These are phyloP conservation scores for Syngnathus typhle DNA, from an alignment of 2,113 vertebrate genomes.

Conservation along the genomic window DNA sequence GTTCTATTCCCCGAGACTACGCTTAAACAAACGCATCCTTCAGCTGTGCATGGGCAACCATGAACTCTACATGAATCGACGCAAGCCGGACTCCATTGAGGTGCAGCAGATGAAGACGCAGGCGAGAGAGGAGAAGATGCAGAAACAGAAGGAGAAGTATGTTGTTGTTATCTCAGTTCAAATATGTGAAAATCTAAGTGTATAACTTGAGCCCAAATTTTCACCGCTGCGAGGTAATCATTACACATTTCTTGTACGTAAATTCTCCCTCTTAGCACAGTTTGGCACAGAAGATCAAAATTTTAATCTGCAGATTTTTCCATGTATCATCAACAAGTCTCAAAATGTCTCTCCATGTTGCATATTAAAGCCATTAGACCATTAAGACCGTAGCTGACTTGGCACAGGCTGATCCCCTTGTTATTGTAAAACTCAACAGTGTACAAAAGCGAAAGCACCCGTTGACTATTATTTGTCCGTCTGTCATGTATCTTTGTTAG, in stretches of 20 bases:
- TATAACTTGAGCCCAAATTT: not conserved
- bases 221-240: not conserved
- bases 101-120: slow-evolving; percentile 98
- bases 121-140: slow-evolving; percentile 89
- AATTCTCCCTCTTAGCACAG: not conserved
- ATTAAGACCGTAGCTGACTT: not conserved
- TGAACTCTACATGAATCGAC: slow-evolving; percentile 91
- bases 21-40: slow-evolving; percentile 95
- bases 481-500: slow-evolving; percentile 25
- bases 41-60: slow-evolving; percentile 98
- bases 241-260: not conserved
- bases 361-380: not conserved
- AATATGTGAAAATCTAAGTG: not conserved
- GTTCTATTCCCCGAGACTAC: slow-evolving; percentile 88
- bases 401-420: not conserved
- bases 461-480: no score
- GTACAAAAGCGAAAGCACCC: slow-evolving; percentile 9
- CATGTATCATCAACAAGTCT: not conserved
- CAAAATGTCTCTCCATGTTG: not conserved
- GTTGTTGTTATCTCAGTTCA: not conserved
- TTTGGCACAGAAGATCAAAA: not conserved
- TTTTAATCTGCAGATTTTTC: not conserved
- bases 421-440: not conserved
- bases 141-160: slow-evolving; percentile 85
- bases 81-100: slow-evolving; percentile 94